Evolutionary conservation across 2,797 vertebrate genomes (phyloP).

Genomic region (Ctenopoma kingsleyae): DNA sequence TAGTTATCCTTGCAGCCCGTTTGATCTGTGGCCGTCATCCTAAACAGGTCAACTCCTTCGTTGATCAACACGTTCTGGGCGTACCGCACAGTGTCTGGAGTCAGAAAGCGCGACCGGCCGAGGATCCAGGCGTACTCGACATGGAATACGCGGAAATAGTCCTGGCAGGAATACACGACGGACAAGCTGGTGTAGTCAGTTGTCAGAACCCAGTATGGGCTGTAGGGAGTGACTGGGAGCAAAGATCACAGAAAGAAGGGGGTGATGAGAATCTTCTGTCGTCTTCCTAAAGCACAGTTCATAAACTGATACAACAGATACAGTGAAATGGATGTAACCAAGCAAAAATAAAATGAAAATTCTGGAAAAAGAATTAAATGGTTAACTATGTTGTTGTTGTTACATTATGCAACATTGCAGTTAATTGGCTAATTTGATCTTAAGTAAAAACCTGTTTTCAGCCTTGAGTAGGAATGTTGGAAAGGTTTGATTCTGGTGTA

Average conservation of each 20-base stretch:
- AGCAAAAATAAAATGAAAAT: no score
- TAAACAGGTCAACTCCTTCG: slow-evolving; percentile 74
- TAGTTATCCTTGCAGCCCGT: slow-evolving; percentile 70
- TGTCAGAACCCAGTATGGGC: slow-evolving; percentile 81
- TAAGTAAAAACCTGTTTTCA: no score
- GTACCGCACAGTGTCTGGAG: slow-evolving; percentile 48
- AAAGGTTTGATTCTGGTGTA: no score
- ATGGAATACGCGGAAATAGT: slow-evolving; percentile 79
- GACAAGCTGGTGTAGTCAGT: slow-evolving; percentile 80
- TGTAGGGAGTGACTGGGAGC: slow-evolving; percentile 80
- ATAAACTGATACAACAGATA: not conserved
- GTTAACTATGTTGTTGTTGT: no score
- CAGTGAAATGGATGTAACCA: no score
- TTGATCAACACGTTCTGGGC: slow-evolving; percentile 70
- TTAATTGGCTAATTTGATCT: no score
- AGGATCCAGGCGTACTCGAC: slow-evolving; percentile 84
- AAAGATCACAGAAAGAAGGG: not conserved
- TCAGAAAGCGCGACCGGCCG: slow-evolving; percentile 73
- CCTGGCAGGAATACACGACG: slow-evolving; percentile 83
- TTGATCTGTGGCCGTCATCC: slow-evolving; percentile 80
- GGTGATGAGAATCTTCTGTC: not conserved
- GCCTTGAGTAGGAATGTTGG: no score
- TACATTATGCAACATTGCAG: no score
- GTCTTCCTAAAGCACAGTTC: not conserved
- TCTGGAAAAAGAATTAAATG: no score